These are phyloP conservation scores for Cichladusa arquata DNA, from an alignment of 2,113 vertebrate genomes.

Conservation along the genomic window DNA sequence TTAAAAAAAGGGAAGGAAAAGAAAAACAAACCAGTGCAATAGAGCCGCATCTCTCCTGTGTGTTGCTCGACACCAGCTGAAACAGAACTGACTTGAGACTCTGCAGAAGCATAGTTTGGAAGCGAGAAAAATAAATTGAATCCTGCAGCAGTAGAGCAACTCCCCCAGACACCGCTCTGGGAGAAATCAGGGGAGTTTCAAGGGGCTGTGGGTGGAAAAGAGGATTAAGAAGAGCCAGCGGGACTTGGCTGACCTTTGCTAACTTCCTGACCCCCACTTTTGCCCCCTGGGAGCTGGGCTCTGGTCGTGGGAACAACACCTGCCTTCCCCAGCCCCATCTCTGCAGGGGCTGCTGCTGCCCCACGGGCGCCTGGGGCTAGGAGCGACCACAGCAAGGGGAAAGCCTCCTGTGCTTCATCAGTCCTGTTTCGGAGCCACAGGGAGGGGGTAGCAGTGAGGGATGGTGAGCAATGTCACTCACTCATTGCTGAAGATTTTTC, in stretches of 20 bases:
- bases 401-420: background rate
- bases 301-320: conserved; percentile 62
- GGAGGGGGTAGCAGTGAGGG: rapidly evolving
- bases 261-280: conserved; percentile 50
- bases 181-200: conserved; percentile 56
- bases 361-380: background rate
- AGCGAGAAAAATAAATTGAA: conserved; percentile 46
- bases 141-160: conserved; percentile 31
- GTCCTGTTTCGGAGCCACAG: rapidly evolving
- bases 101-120: conserved; percentile 49
- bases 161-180: background rate
- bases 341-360: background rate
- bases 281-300: background rate
- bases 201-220: conserved; percentile 60
- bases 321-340: conserved; percentile 20
- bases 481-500: background rate
- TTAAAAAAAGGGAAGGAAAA: background rate
- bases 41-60: conserved; percentile 13
- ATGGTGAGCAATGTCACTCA: rapidly evolving
- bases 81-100: conserved; percentile 46
- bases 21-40: conserved; percentile 45
- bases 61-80: conserved; percentile 53
- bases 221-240: conserved; percentile 51
- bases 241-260: conserved; percentile 47
- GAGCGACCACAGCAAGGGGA: rapidly evolving